Percentiles rank a stretch among this genome's conserved stretches.
Evolutionary conservation across 2,797 vertebrate species (phyloP).

Genomic region (Megalops cyprinoides): DNA sequence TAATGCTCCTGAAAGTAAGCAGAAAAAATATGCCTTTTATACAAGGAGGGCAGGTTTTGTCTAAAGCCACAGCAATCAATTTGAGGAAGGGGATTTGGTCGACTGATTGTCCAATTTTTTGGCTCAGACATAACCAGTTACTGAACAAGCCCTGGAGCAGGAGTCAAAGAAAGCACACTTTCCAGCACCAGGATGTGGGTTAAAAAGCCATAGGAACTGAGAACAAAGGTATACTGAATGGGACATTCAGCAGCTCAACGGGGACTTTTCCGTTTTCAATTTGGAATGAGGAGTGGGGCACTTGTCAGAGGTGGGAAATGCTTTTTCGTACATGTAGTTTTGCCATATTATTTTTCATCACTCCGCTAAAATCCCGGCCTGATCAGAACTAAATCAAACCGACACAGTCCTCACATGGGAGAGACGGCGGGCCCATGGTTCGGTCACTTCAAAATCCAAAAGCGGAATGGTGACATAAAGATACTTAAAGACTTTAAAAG

Average conservation of each 20-base stretch:
- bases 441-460: neutral
- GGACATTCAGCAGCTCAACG: constrained; percentile 56
- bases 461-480: neutral
- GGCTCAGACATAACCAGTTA: constrained; percentile 25
- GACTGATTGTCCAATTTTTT: constrained; percentile 35
- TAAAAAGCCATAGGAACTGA: constrained; percentile 59
- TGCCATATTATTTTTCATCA: neutral
- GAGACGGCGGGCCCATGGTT: neutral
- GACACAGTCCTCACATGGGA: neutral
- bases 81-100: neutral
- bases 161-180: neutral
- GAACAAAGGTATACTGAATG: constrained; percentile 63
- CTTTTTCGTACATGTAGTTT: neutral
- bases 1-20: neutral
- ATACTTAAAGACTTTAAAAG: neutral
- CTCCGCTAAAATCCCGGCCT: neutral
- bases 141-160: neutral
- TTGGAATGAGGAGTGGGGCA: constrained; percentile 22
- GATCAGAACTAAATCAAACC: neutral
- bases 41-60: neutral
- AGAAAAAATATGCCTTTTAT: neutral
- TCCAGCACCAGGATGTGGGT: constrained; percentile 62
- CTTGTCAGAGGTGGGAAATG: neutral
- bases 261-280: constrained; percentile 48
- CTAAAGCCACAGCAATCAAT: neutral